Percentiles rank a stretch among this genome's conserved stretches.
Conservation (phyloP, 2,797 vertebrate genomes). For the Etheostoma nigrum region DNA sequence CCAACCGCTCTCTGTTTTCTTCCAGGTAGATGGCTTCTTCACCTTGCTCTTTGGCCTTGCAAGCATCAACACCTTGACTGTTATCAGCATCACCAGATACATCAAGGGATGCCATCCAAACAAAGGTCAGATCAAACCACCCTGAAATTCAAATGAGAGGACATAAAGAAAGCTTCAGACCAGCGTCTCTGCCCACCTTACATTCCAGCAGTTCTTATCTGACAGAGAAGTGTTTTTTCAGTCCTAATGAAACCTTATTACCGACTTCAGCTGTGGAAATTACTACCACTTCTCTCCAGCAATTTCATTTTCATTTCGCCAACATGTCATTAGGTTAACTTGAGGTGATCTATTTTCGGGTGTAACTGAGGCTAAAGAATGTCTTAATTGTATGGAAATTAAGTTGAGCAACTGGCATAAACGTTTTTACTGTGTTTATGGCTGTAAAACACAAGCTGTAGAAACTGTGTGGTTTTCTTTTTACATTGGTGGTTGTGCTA, state of each 20-base stretch:
- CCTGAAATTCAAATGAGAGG: slow-evolving; percentile 1
- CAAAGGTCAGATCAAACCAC: slow-evolving; percentile 81
- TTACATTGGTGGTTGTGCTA: slow-evolving; percentile 24
- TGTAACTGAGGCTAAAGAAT: slow-evolving; percentile 65
- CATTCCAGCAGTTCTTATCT: slow-evolving; percentile 68
- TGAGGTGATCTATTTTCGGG: slow-evolving; percentile 71
- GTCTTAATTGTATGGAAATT: slow-evolving; percentile 76
- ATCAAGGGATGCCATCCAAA: slow-evolving; percentile 89
- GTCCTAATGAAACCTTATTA: slow-evolving; percentile 63
- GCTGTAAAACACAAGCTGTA: slow-evolving; percentile 52
- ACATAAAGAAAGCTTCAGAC: slow-evolving; percentile 8
- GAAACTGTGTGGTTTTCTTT: slow-evolving; percentile 47
- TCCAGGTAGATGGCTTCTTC: slow-evolving; percentile 91
- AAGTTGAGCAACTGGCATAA: slow-evolving; percentile 37
- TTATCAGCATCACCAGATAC: slow-evolving; percentile 92
- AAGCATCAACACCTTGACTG: slow-evolving; percentile 93
- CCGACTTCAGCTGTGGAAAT: slow-evolving; percentile 58
- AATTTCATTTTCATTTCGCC: slow-evolving; percentile 63
- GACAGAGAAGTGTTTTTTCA: slow-evolving; percentile 43
- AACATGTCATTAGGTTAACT: slow-evolving; percentile 72
- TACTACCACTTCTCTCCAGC: slow-evolving; percentile 55
- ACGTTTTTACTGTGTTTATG: slow-evolving; percentile 56
- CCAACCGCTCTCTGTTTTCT: slow-evolving; percentile 24
- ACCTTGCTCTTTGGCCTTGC: slow-evolving; percentile 91
- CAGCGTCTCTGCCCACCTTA: slow-evolving; percentile 23